Conservation (phyloP, 1,140 invertebrate species). For the Ectropis grisescens region DNA sequence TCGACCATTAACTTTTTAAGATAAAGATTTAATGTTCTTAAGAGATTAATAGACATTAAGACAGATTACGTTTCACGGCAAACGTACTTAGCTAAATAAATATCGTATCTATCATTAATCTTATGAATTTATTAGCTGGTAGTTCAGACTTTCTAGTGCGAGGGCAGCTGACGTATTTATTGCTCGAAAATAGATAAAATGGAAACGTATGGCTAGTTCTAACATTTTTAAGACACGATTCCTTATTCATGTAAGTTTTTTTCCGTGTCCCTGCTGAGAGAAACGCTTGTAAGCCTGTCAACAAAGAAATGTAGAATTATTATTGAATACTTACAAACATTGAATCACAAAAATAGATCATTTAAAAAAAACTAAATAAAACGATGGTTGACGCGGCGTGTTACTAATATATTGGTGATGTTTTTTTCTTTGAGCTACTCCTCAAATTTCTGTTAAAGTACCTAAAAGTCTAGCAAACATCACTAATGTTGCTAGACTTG, state of each 20-base stretch:
- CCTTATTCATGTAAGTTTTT: conserved; percentile 7
- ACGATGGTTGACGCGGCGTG: no score
- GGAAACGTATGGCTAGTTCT: conserved; percentile 33
- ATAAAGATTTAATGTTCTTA: conserved; percentile 34
- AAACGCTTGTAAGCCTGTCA: conserved; percentile 29
- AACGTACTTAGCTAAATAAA: conserved; percentile 58
- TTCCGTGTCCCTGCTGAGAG: conserved; percentile 21
- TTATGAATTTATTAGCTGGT: conserved; percentile 42
- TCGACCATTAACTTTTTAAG: conserved; percentile 22
- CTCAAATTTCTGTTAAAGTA: no score
- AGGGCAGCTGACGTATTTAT: conserved; percentile 58
- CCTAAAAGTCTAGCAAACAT: no score
- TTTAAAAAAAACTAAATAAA: no score
- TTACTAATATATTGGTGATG: no score
- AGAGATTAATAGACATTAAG: conserved; percentile 51
- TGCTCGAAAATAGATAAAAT: conserved; percentile 43
- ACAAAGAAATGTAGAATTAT: no score
- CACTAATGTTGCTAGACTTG: no score
- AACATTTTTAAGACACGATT: conserved; percentile 22
- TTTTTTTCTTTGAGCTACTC: no score
- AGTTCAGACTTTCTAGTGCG: conserved; percentile 37
- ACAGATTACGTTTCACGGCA: conserved; percentile 50
- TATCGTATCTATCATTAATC: conserved; percentile 59
- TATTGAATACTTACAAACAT: no score
- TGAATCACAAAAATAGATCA: no score